Conservation (phyloP, 2,797 vertebrate genomes). For the Kryptopterus vitreolus region DNA sequence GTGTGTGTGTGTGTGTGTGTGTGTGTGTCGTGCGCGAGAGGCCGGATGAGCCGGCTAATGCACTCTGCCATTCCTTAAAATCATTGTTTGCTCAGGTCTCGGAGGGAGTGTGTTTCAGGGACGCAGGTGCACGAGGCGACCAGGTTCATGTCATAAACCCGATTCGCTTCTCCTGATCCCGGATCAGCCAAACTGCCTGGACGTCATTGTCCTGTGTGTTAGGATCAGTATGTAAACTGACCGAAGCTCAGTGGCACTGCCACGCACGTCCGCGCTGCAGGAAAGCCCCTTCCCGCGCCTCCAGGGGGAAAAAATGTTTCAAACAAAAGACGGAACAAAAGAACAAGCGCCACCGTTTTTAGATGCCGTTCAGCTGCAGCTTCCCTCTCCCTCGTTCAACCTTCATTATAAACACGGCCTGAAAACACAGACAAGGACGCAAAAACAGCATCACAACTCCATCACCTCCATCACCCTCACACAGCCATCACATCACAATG, state of each 20-base stretch:
- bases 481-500: background rate
- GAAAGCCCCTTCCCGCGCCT: constrained; percentile 54
- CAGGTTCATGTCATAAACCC: constrained; percentile 35
- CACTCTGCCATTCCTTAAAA: constrained; percentile 21
- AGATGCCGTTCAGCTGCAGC: constrained; percentile 50
- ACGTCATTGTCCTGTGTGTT: constrained; percentile 29
- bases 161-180: constrained; percentile 18
- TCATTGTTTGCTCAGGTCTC: constrained; percentile 49
- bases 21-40: background rate
- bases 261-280: constrained; percentile 44
- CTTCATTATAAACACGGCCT: background rate
- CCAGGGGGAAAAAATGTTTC: constrained; percentile 47
- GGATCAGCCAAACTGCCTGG: constrained; percentile 9
- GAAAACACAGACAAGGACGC: background rate
- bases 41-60: constrained; percentile 5
- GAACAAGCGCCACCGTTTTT: constrained; percentile 44
- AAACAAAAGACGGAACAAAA: constrained; percentile 59
- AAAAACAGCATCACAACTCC: background rate
- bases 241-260: constrained; percentile 38
- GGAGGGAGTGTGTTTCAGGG: constrained; percentile 36
- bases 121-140: constrained; percentile 47
- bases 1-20: background rate
- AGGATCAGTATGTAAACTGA: constrained; percentile 32
- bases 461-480: background rate
- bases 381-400: constrained; percentile 32